These are phyloP conservation scores for Elephas maximus DNA, from an alignment of 2,113 vertebrate species.

Conservation along the genomic window DNA sequence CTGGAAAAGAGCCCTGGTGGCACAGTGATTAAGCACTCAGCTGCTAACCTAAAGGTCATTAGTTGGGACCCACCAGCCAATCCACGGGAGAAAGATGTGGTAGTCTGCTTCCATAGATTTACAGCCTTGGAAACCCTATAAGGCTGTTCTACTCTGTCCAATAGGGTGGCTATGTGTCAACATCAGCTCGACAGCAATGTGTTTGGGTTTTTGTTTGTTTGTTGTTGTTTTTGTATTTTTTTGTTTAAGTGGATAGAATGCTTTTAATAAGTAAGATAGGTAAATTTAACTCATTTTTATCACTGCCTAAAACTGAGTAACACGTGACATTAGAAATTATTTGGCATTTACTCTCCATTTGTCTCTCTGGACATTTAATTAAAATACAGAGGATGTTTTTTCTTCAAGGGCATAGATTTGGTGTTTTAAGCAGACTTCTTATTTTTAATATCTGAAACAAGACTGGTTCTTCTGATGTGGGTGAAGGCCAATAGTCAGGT, in stretches of 20 bases:
- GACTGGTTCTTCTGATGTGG: neutral
- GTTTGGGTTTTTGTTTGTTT: neutral
- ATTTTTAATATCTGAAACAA: slow-evolving; percentile 38
- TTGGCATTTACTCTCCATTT: slow-evolving; percentile 4
- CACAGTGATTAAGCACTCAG: neutral
- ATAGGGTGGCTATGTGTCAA: neutral
- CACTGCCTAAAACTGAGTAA: neutral
- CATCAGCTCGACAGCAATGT: neutral
- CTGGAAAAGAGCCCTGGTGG: neutral
- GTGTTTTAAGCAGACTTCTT: neutral
- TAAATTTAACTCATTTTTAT: neutral
- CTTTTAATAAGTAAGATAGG: slow-evolving; percentile 29
- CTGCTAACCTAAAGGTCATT: neutral
- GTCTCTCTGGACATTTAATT: slow-evolving; percentile 16
- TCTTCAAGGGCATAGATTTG: slow-evolving; percentile 14
- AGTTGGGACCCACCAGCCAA: neutral
- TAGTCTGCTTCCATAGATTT: neutral
- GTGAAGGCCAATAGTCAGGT: neutral
- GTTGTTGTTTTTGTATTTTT: too few relatives aligned
- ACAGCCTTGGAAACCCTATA: neutral
- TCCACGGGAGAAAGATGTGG: neutral
- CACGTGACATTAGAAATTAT: neutral
- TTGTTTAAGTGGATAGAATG: neutral
- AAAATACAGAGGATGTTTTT: slow-evolving; percentile 39
- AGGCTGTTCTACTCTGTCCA: neutral